Base-by-base conservation (phyloP, 2,797 vertebrate species). In the Liparis tanakae region DNA sequence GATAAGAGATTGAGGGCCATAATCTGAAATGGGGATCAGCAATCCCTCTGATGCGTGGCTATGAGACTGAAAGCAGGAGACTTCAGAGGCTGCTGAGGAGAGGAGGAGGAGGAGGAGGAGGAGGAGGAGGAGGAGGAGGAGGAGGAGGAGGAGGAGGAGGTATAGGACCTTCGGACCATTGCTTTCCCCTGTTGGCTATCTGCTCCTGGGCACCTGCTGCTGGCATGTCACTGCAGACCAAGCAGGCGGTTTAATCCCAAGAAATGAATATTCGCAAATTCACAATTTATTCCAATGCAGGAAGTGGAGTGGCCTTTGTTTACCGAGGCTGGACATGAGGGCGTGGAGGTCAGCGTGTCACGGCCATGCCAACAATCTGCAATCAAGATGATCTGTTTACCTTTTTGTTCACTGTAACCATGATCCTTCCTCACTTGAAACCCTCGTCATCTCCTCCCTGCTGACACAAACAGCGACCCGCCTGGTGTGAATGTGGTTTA, bases 21-120 rank as follows among this genome's bases (percentile, higher is more conserved):
- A 94, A 95, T 95, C 94, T 95, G 89, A 94, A 95, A 95, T 95
- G 92, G 91, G 89, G 90, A 95, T 95, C 94, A 92, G 92, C 88
- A 93, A 93, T 94, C 94, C 94, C 93, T 86, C 84, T 78, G 93
- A 91, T 93, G 89, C 85, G 69, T 76, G 72, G 90, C 88, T 88
- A 92, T 93, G 92, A 94, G 92, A 93, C 89, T 92, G 87, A 84
- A 82, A 91, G 91, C 81, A 63, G 76, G 87, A 76, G 90, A 88
- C 83, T 88, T 88, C 72, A 74, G 81, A 82, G 83, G 55, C 70
- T 57, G 46, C 72, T 80, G 76, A 88, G 79, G 69, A n/a, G 82
- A 64, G 75, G 81, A 85, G 78, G 85, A 83, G 76, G 83, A 87
- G 67, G 58, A 74, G 13, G 60, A 68, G 43, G 82, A 78, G 53